Conservation (phyloP, 2,797 vertebrate genomes). For the Cheirogaleus major region DNA sequence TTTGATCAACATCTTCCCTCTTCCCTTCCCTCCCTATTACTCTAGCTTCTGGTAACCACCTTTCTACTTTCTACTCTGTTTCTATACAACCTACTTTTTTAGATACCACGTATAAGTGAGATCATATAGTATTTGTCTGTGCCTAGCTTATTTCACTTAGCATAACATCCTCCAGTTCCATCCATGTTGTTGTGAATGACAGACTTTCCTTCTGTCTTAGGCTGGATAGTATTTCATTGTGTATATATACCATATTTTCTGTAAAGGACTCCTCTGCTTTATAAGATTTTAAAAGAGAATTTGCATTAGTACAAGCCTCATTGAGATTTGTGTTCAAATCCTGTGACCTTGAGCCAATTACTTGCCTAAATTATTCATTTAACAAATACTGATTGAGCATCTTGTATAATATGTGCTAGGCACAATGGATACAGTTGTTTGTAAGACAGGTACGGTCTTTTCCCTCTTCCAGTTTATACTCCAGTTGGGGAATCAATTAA, state of each 20-base stretch:
- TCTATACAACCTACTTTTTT: neutral
- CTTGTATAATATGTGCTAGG: neutral
- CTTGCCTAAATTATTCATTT: constrained; percentile 13
- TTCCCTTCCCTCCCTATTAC: neutral
- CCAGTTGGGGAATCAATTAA: neutral
- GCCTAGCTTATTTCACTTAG: neutral
- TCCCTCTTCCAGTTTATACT: neutral
- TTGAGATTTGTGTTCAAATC: constrained; percentile 24
- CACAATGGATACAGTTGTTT: neutral
- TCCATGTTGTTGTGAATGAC: neutral
- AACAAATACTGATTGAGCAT: neutral
- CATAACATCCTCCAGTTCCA: neutral
- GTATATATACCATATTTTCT: neutral
- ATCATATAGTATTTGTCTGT: neutral
- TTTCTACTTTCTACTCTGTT: neutral
- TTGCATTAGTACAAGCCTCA: neutral
- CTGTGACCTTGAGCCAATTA: neutral
- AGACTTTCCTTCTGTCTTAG: neutral
- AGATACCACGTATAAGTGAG: neutral
- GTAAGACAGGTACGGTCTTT: neutral
- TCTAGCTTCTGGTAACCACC: neutral
- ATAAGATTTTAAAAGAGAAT: constrained; percentile 34
- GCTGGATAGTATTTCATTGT: neutral
- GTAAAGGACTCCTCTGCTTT: constrained; percentile 9
- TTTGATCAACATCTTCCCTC: neutral